Conservation (phyloP, 1,140 invertebrate species). For the Scaptomyza pallida region DNA sequence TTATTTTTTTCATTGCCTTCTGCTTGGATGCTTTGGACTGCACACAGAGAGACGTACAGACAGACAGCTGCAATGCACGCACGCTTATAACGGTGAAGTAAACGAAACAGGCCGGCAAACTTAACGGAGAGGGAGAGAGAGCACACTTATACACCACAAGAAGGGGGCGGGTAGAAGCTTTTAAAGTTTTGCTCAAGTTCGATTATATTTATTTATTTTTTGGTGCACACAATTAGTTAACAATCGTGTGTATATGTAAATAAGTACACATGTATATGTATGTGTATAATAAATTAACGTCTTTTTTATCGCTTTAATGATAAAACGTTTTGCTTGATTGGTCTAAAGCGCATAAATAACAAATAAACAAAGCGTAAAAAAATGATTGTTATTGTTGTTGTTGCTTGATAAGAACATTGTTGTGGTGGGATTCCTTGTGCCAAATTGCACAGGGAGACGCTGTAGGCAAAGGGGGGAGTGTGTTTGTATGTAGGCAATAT, state of each 20-base stretch:
- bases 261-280: slow-evolving; percentile 7
- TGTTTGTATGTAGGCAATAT: no score
- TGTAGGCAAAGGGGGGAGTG: no score
- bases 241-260: slow-evolving; percentile 32
- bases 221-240: slow-evolving; percentile 65
- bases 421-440: slow-evolving; percentile 6
- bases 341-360: slow-evolving; percentile 75
- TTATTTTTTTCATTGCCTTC: slow-evolving; percentile 63
- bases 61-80: slow-evolving; percentile 18
- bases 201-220: slow-evolving; percentile 41
- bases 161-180: slow-evolving; percentile 6
- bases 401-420: slow-evolving; percentile 15
- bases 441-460: neutral
- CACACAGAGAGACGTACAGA: neutral
- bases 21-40: slow-evolving; percentile 42
- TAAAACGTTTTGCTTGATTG: slow-evolving; percentile 81
- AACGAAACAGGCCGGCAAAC: slow-evolving; percentile 3
- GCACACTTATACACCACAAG: neutral
- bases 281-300: slow-evolving; percentile 73
- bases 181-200: slow-evolving; percentile 53
- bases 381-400: slow-evolving; percentile 47
- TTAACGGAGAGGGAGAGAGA: neutral
- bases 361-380: slow-evolving; percentile 73
- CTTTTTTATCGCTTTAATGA: slow-evolving; percentile 76
- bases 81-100: slow-evolving; percentile 56